Base-by-base conservation (phyloP, 2,888 invertebrate genomes). In the Sphecodes monilicornis region DNA sequence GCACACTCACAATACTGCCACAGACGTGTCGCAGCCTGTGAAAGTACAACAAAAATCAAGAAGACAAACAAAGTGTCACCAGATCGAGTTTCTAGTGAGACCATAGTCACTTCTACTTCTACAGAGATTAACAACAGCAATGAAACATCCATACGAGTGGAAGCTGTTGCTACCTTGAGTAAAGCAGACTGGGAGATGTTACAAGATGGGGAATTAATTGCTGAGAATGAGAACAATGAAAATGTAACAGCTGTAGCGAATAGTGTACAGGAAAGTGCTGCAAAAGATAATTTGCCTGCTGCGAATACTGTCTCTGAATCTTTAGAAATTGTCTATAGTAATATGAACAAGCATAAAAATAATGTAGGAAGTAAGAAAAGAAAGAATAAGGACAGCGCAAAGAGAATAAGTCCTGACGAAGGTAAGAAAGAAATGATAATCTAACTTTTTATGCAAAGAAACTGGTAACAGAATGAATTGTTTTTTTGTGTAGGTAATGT, bases 1-100 rank as follows among this genome's bases (percentile, higher is more conserved):
- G 96, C 97, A 32, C 97, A 97, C 95, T 96, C 97, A 60, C 96
- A 97, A 92, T 96, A 96, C 78, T 97, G 97, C 93, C 95, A 89
- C 26, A 80, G 64, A 3, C 81, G 87, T 36, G 85, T 89, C 10
- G 87, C 84, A 29, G 74, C 80, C 0, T 86, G 32, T 36, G 81
- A 85, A 57, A 81, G 64, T 41, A 79, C 57, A 54, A 66, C 26
- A n/a, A 86, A 84, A 68, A 32, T 60, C 1, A 82, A 76, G 18
- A 88, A 76, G 22, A 60, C 69, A 4, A 71, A 68, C 39, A 75
- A 85, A 70, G 29, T 64, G 13, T 13, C 73, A 13, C 66, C 68
- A 32, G 71, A 80, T n/a, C 36, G 46, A 78, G 22, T 32, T 32
- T 29, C 29, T 26, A 80, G 32, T 18, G 77, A 54, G 46, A 69